Percentiles rank a stretch among this genome's conserved stretches.
Conservation (phyloP, 2,888 invertebrate genomes). For the Apotomis capreana region DNA sequence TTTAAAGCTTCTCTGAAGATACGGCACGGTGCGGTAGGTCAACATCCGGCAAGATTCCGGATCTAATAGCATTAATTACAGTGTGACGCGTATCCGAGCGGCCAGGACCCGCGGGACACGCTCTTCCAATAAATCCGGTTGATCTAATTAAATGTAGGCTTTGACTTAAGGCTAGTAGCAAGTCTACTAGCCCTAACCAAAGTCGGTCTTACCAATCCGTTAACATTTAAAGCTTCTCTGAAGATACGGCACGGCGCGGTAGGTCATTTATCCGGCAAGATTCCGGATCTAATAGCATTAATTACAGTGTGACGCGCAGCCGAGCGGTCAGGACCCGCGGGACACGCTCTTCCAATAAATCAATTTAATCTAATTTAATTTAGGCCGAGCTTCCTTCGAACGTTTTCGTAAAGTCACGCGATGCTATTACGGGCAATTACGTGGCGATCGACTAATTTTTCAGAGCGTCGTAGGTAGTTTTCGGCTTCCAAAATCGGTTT, state of each 20-base stretch:
- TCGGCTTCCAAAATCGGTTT: not conserved
- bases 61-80: conserved; percentile 79
- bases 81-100: conserved; percentile 61
- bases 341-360: conserved; percentile 76
- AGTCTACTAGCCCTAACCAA: not conserved
- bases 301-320: conserved; percentile 66
- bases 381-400: conserved; percentile 71
- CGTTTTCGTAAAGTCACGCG: conserved; percentile 69
- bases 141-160: conserved; percentile 80
- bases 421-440: conserved; percentile 55
- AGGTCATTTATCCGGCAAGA: conserved; percentile 68
- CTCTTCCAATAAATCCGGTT: conserved; percentile 80
- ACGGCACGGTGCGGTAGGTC: conserved; percentile 46
- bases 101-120: conserved; percentile 59
- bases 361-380: conserved; percentile 83
- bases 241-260: conserved; percentile 42
- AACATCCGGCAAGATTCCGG: conserved; percentile 73
- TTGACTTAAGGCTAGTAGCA: no score
- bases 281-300: conserved; percentile 78
- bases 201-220: conserved; percentile 11
- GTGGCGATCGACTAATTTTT: conserved; percentile 41
- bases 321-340: conserved; percentile 57
- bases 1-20: conserved; percentile 22
- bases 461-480: conserved; percentile 19
- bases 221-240: conserved; percentile 16